A percentile compares a stretch with the other conserved stretches of the same genome.
Conservation (phyloP, 1,140 invertebrate genomes). For the Trichonephila clavipes region DNA sequence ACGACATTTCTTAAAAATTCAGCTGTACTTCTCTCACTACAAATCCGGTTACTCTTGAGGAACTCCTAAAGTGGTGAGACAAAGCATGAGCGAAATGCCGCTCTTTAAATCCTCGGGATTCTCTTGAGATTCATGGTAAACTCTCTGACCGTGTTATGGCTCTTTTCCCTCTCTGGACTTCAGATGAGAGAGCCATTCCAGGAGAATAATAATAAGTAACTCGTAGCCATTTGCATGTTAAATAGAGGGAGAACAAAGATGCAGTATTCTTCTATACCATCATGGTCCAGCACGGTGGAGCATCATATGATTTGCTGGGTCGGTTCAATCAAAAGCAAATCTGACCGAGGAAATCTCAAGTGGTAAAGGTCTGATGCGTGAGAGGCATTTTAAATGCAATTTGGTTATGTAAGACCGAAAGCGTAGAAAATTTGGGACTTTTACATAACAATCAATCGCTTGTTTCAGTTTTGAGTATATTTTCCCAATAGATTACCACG, state of each 20-base stretch:
- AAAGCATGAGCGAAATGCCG: not conserved
- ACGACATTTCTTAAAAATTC: not conserved
- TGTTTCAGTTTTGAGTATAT: not conserved
- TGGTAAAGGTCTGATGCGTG: not conserved
- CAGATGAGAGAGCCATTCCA: not conserved
- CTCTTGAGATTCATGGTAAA: not conserved
- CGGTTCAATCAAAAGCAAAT: conserved; percentile 14
- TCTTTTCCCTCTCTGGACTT: conserved; percentile 2
- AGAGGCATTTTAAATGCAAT: not conserved
- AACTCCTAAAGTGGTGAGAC: not conserved
- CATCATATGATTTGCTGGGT: not conserved
- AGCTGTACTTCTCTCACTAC: not conserved
- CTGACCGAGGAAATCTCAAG: not conserved
- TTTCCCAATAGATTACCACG: not conserved
- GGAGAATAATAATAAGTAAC: not conserved
- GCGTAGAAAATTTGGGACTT: not conserved
- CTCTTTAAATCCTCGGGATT: not conserved
- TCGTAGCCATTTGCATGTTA: conserved; percentile 2
- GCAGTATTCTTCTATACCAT: not conserved
- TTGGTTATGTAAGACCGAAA: not conserved
- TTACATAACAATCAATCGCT: not conserved
- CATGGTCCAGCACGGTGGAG: not conserved
- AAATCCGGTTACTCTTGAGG: not conserved
- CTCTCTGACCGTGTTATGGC: conserved; percentile 26
- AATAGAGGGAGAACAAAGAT: not conserved